Conservation (phyloP, 2,113 vertebrate species). For the Papio anubis region DNA sequence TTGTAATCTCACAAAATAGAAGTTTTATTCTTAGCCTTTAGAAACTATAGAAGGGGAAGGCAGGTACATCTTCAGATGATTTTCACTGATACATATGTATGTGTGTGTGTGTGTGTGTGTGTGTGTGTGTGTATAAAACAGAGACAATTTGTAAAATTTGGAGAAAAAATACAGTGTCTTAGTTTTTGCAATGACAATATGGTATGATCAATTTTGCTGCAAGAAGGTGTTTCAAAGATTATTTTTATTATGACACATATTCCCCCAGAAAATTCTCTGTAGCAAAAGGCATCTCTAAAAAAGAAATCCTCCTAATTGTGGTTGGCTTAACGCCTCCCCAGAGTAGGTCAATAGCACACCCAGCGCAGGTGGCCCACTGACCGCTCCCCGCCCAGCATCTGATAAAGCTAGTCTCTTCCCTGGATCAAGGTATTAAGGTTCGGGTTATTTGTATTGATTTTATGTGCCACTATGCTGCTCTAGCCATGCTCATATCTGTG, state of each 20-base stretch:
- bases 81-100: not conserved
- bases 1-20: not conserved
- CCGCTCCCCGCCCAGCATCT: conserved; percentile 86
- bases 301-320: conserved; percentile 87
- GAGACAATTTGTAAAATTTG: not conserved
- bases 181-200: not conserved
- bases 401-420: conserved; percentile 94
- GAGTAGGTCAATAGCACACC: conserved; percentile 90
- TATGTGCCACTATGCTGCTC: conserved; percentile 93
- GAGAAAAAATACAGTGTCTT: not conserved
- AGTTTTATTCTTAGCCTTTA: not conserved
- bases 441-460: conserved; percentile 99
- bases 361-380: conserved; percentile 78
- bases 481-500: conserved; percentile 96
- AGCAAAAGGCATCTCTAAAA: not conserved
- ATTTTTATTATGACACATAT: not conserved
- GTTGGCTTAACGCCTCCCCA: conserved; percentile 86
- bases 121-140: not conserved
- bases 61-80: not conserved
- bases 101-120: too few relatives aligned
- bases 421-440: conserved; percentile 99
- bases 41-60: not conserved
- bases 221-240: not conserved
- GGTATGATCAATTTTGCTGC: not conserved
- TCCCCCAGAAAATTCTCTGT: not conserved